These are phyloP conservation scores for Bemisia tabaci DNA, from an alignment of 1,140 invertebrate genomes.

Conservation along the genomic window DNA sequence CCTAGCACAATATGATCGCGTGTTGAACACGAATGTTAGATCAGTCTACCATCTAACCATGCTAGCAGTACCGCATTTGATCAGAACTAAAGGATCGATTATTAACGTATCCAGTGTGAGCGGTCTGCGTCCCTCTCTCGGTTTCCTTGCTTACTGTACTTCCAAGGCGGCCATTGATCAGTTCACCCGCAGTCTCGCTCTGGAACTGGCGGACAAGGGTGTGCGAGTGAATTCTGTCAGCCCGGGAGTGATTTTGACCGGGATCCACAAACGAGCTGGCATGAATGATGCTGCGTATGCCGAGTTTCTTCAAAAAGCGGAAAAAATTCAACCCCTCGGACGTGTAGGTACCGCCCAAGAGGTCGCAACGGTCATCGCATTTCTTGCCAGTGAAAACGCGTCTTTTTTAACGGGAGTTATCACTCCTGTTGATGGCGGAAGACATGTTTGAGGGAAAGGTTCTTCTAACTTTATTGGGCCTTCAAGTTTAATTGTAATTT, in stretches of 20 bases:
- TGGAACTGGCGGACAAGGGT: slow-evolving; percentile 35
- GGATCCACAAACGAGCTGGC: slow-evolving; percentile 47
- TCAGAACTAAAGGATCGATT: slow-evolving; percentile 55
- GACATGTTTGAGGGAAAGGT: slow-evolving; percentile 48
- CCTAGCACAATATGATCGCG: slow-evolving; percentile 64
- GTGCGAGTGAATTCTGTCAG: slow-evolving; percentile 52
- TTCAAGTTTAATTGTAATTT: too few species aligned
- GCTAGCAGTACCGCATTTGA: slow-evolving; percentile 66
- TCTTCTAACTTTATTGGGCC: too few species aligned
- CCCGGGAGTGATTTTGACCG: slow-evolving; percentile 46
- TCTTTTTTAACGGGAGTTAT: slow-evolving; percentile 35
- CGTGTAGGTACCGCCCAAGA: slow-evolving; percentile 35
- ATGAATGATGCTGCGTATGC: slow-evolving; percentile 43
- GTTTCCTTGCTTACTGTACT: slow-evolving; percentile 40
- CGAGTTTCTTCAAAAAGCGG: slow-evolving; percentile 37
- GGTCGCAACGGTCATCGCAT: slow-evolving; percentile 37
- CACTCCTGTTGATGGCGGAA: slow-evolving; percentile 47
- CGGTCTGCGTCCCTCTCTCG: slow-evolving; percentile 36
- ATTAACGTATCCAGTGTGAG: slow-evolving; percentile 49
- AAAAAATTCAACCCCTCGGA: slow-evolving; percentile 38
- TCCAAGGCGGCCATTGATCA: slow-evolving; percentile 55
- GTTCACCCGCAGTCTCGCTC: slow-evolving; percentile 45
- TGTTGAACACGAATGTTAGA: slow-evolving; percentile 75
- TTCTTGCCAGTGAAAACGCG: slow-evolving; percentile 35
- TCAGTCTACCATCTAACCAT: slow-evolving; percentile 71